Evolutionary conservation across 2,888 invertebrate genomes (phyloP).

Genomic region (Cephonodes hylas): DNA sequence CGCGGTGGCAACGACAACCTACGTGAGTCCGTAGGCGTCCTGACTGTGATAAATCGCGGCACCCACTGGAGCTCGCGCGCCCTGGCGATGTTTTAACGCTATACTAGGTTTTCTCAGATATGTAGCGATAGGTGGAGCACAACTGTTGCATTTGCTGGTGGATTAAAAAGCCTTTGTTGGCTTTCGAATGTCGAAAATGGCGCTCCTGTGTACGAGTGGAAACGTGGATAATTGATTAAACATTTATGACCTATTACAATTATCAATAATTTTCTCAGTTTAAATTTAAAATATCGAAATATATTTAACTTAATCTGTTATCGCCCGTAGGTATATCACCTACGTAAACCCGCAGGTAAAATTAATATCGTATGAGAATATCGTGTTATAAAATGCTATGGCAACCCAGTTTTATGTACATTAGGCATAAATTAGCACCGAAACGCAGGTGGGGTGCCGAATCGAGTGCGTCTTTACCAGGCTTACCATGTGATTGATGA

Average conservation of each 20-base stretch:
- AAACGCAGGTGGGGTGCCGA: constrained; percentile 34
- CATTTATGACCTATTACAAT: background rate
- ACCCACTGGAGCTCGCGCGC: constrained; percentile 51
- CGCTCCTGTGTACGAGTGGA: background rate
- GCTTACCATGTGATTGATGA: constrained; percentile 46
- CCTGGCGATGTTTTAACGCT: constrained; percentile 38
- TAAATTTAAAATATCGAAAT: background rate
- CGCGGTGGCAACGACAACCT: constrained; percentile 31
- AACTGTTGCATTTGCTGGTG: constrained; percentile 42
- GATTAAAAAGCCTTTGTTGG: constrained; percentile 16
- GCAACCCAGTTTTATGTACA: constrained; percentile 32
- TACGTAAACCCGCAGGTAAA: background rate
- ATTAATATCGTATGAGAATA: background rate
- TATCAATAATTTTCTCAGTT: background rate
- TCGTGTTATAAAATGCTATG: constrained; percentile 16
- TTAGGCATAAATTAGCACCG: constrained; percentile 32
- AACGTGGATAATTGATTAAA: background rate
- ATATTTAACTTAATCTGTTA: background rate
- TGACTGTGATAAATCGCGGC: constrained; percentile 52
- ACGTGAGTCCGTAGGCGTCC: constrained; percentile 41
- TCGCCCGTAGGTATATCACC: background rate
- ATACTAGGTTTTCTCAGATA: constrained; percentile 32
- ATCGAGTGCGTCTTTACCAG: constrained; percentile 24
- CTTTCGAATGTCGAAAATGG: constrained; percentile 21
- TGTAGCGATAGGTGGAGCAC: constrained; percentile 29